A percentile compares a stretch with the other conserved stretches of the same genome.
phyloP scores from a whole-genome alignment of 2,797 vertebrate genomes.

The Synanceia verrucosa region DNA sequence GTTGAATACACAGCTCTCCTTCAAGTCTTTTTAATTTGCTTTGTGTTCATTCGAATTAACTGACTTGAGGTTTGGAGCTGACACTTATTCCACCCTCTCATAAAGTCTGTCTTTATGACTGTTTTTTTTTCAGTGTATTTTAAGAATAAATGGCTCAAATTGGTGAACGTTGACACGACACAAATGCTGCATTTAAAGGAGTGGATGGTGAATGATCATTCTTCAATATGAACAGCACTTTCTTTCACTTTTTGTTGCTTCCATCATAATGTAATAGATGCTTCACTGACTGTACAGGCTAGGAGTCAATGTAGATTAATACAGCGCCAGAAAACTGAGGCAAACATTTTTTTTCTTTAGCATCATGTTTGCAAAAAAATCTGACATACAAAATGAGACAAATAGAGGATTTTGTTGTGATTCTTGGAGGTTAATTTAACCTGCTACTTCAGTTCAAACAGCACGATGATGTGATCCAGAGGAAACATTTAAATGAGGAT shows the following conservation, averaged over 20 bases:
- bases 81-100: constrained; percentile 69
- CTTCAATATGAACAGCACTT: constrained; percentile 52
- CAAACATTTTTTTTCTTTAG: neutral
- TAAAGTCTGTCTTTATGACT: constrained; percentile 69
- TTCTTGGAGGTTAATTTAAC: neutral
- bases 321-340: neutral
- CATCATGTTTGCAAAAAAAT: neutral
- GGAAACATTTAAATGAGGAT: constrained; percentile 33
- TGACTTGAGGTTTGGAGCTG: constrained; percentile 37
- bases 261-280: constrained; percentile 5
- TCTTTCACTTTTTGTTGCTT: constrained; percentile 31
- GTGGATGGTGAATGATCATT: constrained; percentile 60
- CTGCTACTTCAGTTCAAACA: neutral
- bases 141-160: constrained; percentile 60
- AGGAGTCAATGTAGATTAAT: constrained; percentile 3
- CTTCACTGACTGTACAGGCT: constrained; percentile 5
- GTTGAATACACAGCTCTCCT: no score
- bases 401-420: neutral
- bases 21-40: neutral
- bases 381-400: neutral
- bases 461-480: neutral
- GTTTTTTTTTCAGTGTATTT: constrained; percentile 34
- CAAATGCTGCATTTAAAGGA: constrained; percentile 61
- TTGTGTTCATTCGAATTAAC: neutral
- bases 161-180: constrained; percentile 49